Evolutionary conservation across 2,888 invertebrate species (phyloP).

Genomic region (Melanargia galathea): DNA sequence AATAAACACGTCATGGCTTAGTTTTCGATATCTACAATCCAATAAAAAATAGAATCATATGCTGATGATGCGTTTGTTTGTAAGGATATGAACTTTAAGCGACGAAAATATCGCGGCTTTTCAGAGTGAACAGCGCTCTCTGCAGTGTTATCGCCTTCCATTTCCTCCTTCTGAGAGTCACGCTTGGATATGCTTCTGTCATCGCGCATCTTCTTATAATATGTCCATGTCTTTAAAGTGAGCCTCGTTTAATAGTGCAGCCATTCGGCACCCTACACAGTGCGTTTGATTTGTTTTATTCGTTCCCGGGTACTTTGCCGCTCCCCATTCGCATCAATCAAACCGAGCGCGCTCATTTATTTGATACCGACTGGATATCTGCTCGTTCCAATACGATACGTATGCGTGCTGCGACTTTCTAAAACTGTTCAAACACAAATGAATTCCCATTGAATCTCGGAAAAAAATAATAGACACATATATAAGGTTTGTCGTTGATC

Average conservation of each 20-base stretch:
- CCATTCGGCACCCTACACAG: slow-evolving; percentile 49
- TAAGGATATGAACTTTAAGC: no score
- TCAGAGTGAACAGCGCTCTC: no score
- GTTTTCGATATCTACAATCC: no score
- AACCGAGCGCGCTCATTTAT: slow-evolving; percentile 78
- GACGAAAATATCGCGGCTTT: no score
- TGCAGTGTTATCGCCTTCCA: no score
- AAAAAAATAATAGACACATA: neutral
- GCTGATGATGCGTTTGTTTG: no score
- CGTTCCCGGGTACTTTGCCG: slow-evolving; percentile 68
- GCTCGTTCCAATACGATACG: slow-evolving; percentile 46
- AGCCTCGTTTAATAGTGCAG: slow-evolving; percentile 39
- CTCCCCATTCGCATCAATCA: slow-evolving; percentile 79
- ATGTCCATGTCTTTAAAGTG: slow-evolving; percentile 14
- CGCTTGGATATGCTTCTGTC: neutral
- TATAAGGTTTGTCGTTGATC: no score
- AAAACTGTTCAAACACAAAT: slow-evolving; percentile 18
- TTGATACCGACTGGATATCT: slow-evolving; percentile 65
- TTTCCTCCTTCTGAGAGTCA: no score
- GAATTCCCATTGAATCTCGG: neutral
- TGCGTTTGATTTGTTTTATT: slow-evolving; percentile 73
- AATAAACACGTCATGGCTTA: no score
- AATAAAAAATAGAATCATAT: no score
- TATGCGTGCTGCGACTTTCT: slow-evolving; percentile 22
- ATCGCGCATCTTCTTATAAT: neutral